phyloP scores from a whole-genome alignment of 2,888 invertebrate species.

The Neoitamus cyanurus region DNA sequence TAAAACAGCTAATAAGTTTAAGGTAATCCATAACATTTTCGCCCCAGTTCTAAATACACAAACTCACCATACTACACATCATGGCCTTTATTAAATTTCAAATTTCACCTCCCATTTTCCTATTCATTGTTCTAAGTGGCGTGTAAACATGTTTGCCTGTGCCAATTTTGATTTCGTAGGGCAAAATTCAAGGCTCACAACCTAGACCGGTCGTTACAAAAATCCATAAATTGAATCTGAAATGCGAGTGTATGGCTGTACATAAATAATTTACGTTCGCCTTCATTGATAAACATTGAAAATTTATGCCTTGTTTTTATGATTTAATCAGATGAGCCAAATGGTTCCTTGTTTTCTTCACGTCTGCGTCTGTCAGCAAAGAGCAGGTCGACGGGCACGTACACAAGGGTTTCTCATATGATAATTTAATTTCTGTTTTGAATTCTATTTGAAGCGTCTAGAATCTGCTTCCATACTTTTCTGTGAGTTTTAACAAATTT shows the following conservation, averaged over 20 bases:
- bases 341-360: background rate
- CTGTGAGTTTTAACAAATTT: background rate
- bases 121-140: background rate
- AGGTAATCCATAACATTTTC: background rate
- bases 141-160: background rate
- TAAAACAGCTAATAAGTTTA: background rate
- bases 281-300: constrained; percentile 4
- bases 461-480: background rate
- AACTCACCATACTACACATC: background rate
- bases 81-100: background rate
- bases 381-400: background rate
- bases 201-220: background rate
- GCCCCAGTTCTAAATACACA: background rate
- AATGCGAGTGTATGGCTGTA: background rate
- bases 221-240: background rate
- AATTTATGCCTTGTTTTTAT: constrained; percentile 23
- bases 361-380: background rate
- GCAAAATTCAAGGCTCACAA: background rate
- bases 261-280: background rate
- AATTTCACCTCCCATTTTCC: background rate
- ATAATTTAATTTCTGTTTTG: background rate
- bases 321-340: background rate
- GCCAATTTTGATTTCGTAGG: background rate
- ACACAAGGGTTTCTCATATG: background rate
- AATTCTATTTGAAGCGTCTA: background rate